phyloP scores from a whole-genome alignment of 2,797 vertebrate species.

The Sebastes glaucus region DNA sequence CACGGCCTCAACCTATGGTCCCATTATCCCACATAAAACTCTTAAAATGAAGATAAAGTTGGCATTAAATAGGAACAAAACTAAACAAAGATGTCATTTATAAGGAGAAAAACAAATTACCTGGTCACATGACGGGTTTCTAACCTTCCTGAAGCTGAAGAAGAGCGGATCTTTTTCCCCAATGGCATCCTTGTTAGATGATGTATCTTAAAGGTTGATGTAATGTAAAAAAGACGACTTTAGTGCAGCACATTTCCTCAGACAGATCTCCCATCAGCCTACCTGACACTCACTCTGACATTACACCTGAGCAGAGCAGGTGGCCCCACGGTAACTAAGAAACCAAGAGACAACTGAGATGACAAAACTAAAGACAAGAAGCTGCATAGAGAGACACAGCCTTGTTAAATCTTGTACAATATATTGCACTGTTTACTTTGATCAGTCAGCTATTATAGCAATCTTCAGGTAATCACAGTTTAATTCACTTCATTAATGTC shows the following conservation, averaged over 20 bases:
- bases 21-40: not conserved
- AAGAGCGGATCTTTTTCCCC: conserved; percentile 70
- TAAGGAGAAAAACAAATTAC: conserved; percentile 63
- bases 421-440: not conserved
- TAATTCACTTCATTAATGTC: not conserved
- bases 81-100: not conserved
- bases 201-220: not conserved
- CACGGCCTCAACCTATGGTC: not conserved
- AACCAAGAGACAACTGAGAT: conserved; percentile 61
- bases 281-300: conserved; percentile 72
- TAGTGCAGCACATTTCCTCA: conserved; percentile 9
- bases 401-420: not conserved
- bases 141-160: conserved; percentile 82
- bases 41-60: not conserved
- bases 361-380: conserved; percentile 16
- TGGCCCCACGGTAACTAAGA: conserved; percentile 64
- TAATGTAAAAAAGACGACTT: conserved; percentile 3
- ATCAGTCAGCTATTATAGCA: not conserved
- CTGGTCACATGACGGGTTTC: conserved; percentile 76
- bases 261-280: conserved; percentile 55
- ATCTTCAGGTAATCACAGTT: not conserved
- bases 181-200: conserved; percentile 54
- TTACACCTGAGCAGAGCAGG: conserved; percentile 67
- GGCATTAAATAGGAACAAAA: not conserved
- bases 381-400: not conserved